A percentile compares a stretch with the other conserved stretches of the same genome.
phyloP scores from a whole-genome alignment of 2,113 vertebrate species.

The Neodon shergylaensis region DNA sequence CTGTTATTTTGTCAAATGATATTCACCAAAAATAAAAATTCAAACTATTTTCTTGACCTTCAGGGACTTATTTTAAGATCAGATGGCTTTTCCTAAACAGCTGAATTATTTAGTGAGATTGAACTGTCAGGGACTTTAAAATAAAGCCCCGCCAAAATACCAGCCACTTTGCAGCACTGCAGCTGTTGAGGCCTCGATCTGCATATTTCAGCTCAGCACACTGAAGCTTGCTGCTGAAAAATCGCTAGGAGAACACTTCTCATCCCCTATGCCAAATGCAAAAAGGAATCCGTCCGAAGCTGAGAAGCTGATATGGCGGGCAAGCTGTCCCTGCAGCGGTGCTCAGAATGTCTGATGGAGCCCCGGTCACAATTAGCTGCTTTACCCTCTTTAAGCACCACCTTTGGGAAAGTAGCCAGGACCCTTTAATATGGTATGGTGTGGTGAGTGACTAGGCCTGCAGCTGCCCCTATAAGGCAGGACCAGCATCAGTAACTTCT shows the following conservation, averaged over 20 bases:
- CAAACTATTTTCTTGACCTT: slow-evolving; percentile 76
- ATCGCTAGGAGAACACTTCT: slow-evolving; percentile 60
- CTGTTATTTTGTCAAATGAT: slow-evolving; percentile 28
- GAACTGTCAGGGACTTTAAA: slow-evolving; percentile 69
- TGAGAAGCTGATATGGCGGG: not conserved
- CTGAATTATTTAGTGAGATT: slow-evolving; percentile 79
- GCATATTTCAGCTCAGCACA: slow-evolving; percentile 66
- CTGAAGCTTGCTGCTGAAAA: slow-evolving; percentile 48
- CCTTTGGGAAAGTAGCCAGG: not conserved
- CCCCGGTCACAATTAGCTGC: accelerated
- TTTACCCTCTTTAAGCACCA: not conserved
- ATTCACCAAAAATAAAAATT: slow-evolving; percentile 40
- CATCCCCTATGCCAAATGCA: slow-evolving; percentile 28
- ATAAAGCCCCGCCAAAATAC: slow-evolving; percentile 72
- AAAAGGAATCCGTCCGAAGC: slow-evolving; percentile 31
- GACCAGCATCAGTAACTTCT: not conserved
- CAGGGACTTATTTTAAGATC: slow-evolving; percentile 76
- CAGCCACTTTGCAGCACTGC: slow-evolving; percentile 28
- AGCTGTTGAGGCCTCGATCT: slow-evolving; percentile 49
- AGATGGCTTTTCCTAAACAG: slow-evolving; percentile 59
- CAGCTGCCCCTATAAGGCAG: not conserved
- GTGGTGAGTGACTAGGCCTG: too few species aligned
- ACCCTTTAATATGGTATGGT: too few species aligned
- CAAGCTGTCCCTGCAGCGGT: not conserved
- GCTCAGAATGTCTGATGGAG: not conserved